phyloP scores from a whole-genome alignment of 2,113 vertebrate species.

The Tragelaphus imberbis region DNA sequence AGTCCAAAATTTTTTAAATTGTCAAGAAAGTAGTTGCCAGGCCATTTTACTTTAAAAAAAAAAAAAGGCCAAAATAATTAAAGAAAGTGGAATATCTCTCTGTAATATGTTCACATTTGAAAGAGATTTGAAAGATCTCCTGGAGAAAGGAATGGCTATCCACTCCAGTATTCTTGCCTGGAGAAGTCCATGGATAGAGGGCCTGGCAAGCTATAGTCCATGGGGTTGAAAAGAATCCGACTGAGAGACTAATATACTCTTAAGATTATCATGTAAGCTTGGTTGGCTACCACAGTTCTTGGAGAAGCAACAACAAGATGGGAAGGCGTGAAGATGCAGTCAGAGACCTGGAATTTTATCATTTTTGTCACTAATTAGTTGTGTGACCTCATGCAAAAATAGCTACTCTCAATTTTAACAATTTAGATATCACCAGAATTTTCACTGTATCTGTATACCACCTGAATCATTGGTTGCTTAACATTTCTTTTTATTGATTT shows the following conservation, averaged over 20 bases:
- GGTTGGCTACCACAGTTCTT: background rate
- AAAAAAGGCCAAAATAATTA: background rate
- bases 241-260: background rate
- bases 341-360: background rate
- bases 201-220: background rate
- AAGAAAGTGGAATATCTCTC: background rate
- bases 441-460: background rate
- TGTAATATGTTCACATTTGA: background rate
- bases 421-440: background rate
- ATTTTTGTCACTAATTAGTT: background rate
- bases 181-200: background rate
- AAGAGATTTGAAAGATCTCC: background rate
- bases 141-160: background rate
- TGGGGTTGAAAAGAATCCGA: background rate
- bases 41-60: background rate
- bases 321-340: background rate
- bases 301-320: background rate
- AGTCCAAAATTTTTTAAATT: background rate
- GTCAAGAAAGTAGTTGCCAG: background rate
- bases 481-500: background rate
- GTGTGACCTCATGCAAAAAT: background rate
- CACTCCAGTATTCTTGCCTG: background rate
- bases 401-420: background rate
- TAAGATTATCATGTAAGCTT: fast-evolving
- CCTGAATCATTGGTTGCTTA: background rate